Conservation (phyloP, 2,797 vertebrate species). For the Dromococcyx pavoninus region DNA sequence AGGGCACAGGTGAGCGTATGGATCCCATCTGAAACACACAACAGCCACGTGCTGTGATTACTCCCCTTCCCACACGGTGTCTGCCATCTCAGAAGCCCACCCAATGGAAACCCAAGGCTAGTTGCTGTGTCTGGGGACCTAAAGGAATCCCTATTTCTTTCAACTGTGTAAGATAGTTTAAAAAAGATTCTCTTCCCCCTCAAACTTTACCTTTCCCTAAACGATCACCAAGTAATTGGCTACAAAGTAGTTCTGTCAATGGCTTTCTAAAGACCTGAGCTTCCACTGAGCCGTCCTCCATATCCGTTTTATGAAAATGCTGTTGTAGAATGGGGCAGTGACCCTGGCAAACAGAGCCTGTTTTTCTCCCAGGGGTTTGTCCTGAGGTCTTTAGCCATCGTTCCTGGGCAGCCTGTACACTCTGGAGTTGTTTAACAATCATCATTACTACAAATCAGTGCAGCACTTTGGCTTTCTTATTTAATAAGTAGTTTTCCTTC, state of each 20-base stretch:
- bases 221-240: neutral
- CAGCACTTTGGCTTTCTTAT: neutral
- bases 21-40: conserved; percentile 86
- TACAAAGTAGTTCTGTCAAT: neutral
- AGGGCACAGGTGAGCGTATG: conserved; percentile 95
- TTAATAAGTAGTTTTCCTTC: neutral
- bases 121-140: neutral
- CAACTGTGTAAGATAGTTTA: neutral
- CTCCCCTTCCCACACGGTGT: accelerated
- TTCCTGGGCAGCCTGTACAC: neutral
- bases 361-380: neutral
- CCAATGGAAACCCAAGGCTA: neutral
- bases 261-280: neutral
- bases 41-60: neutral
- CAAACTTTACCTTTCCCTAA: neutral
- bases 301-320: neutral
- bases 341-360: neutral
- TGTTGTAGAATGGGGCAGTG: neutral
- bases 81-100: neutral
- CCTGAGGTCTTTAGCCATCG: neutral
- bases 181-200: neutral
- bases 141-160: neutral
- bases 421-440: neutral
- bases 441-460: neutral
- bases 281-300: neutral